Conservation (phyloP, 2,888 invertebrate species). For the Drosophila macrospina region DNA sequence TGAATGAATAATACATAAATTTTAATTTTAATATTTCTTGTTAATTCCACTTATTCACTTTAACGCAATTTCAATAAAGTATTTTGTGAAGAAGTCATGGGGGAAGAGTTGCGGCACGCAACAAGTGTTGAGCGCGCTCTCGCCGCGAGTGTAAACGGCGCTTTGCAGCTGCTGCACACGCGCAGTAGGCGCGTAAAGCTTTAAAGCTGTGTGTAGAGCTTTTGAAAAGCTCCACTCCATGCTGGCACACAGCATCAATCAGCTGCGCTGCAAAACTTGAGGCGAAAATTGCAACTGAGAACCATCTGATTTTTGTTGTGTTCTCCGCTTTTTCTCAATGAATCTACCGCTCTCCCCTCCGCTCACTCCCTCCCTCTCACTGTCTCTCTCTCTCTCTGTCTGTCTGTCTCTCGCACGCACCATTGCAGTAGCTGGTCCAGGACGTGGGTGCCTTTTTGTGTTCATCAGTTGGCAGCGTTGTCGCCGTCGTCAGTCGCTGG, state of each 20-base stretch:
- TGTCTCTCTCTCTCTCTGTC: too few species aligned
- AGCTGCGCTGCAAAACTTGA: conserved; percentile 56
- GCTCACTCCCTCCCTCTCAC: neutral
- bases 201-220: conserved; percentile 32
- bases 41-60: neutral
- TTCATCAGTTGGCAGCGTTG: conserved; percentile 46
- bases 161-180: conserved; percentile 53
- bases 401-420: neutral
- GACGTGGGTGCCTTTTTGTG: conserved; percentile 27
- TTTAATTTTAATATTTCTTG: neutral
- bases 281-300: conserved; percentile 55
- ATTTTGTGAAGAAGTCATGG: neutral
- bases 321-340: conserved; percentile 60
- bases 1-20: too few species aligned
- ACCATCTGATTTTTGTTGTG: conserved; percentile 79
- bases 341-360: conserved; percentile 35
- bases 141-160: neutral
- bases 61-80: neutral
- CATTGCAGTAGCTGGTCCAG: neutral
- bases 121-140: conserved; percentile 36
- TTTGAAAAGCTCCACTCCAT: neutral
- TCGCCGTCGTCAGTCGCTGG: conserved; percentile 82
- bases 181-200: conserved; percentile 23
- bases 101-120: conserved; percentile 16
- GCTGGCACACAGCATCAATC: conserved; percentile 64